phyloP scores from a whole-genome alignment of 2,888 invertebrate species.

The Heliothis peltigera region DNA sequence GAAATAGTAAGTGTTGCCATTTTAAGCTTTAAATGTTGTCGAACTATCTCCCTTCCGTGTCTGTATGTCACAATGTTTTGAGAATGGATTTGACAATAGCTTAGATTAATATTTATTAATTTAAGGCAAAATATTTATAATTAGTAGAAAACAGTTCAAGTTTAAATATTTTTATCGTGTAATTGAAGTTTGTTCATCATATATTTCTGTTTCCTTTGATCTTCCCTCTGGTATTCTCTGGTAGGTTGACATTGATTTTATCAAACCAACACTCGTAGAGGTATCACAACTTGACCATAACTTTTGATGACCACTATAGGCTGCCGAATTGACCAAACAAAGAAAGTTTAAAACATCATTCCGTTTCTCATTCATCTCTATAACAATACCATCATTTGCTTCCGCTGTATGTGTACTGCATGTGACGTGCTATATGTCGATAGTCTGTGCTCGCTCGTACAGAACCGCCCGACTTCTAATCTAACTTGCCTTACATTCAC shows the following conservation, averaged over 20 bases:
- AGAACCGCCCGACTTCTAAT: background rate
- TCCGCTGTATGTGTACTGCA: slow-evolving; percentile 12
- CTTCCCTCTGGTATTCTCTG: background rate
- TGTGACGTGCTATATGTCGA: slow-evolving; percentile 29
- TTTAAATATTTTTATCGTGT: background rate
- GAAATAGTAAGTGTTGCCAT: background rate
- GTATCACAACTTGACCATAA: background rate
- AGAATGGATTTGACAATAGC: background rate
- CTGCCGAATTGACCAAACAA: slow-evolving; percentile 10
- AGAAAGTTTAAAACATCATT: slow-evolving; percentile 27
- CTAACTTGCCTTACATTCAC: background rate
- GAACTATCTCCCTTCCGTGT: background rate
- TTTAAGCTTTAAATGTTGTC: slow-evolving; percentile 27
- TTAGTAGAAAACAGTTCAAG: background rate
- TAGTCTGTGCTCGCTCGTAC: slow-evolving; percentile 16
- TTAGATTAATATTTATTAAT: background rate
- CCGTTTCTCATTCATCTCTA: slow-evolving; percentile 63
- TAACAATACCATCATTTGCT: slow-evolving; percentile 34
- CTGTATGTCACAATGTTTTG: background rate
- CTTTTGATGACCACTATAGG: background rate
- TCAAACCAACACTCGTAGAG: background rate
- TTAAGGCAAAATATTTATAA: background rate
- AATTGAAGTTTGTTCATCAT: background rate
- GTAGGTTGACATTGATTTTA: background rate
- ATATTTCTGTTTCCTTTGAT: background rate